phyloP scores from a whole-genome alignment of 2,888 invertebrate genomes.

The Acleris holmiana region DNA sequence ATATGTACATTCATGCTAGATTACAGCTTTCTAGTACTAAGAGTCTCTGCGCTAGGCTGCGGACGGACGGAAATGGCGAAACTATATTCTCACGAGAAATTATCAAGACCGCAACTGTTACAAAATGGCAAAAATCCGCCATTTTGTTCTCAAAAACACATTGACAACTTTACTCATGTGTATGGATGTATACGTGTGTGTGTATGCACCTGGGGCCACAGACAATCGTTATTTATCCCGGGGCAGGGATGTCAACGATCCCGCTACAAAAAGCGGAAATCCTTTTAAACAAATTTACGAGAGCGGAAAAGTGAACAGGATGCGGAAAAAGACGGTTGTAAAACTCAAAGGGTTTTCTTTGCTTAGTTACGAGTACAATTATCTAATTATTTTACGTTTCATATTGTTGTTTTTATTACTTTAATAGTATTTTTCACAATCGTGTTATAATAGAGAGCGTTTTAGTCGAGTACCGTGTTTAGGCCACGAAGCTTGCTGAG shows the following conservation, averaged over 20 bases:
- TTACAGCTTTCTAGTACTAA: too few relatives aligned
- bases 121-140: too few relatives aligned
- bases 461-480: too few relatives aligned
- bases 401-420: not conserved
- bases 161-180: constrained; percentile 24
- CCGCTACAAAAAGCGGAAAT: constrained; percentile 46
- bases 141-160: not conserved
- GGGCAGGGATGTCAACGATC: constrained; percentile 37
- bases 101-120: too few relatives aligned
- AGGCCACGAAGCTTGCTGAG: too few relatives aligned
- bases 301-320: constrained; percentile 42
- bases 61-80: too few relatives aligned
- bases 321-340: constrained; percentile 34
- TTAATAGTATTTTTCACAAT: too few relatives aligned
- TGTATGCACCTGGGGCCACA: constrained; percentile 49
- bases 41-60: too few relatives aligned
- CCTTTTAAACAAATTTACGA: constrained; percentile 46
- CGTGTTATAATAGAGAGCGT: too few relatives aligned
- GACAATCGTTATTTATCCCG: constrained; percentile 55
- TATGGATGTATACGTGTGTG: constrained; percentile 38
- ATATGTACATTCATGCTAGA: too few relatives aligned
- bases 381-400: constrained; percentile 5
- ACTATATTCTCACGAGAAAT: too few relatives aligned
- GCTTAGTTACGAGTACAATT: constrained; percentile 8
- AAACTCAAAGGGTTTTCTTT: constrained; percentile 11